phyloP scores from a whole-genome alignment of 2,797 vertebrate genomes.

The Epinephelus coioides region DNA sequence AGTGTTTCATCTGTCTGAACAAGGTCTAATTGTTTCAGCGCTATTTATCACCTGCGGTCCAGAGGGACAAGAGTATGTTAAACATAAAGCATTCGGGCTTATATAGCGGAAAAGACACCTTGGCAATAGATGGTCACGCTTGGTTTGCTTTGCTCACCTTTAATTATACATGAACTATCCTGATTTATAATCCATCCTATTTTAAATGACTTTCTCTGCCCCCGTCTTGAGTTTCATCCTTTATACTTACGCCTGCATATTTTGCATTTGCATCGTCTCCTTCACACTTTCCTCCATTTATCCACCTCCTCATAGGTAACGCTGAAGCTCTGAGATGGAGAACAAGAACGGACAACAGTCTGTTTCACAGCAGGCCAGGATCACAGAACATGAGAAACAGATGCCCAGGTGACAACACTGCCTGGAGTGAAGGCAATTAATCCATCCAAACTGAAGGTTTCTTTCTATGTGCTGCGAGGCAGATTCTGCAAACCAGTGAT shows the following conservation, averaged over 20 bases:
- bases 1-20: too few species aligned
- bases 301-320: slow-evolving; percentile 20
- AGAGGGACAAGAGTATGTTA: background rate
- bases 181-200: slow-evolving; percentile 30
- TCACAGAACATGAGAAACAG: slow-evolving; percentile 55
- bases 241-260: background rate
- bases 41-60: background rate
- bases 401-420: slow-evolving; percentile 66
- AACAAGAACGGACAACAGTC: slow-evolving; percentile 42
- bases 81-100: background rate
- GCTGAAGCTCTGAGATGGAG: slow-evolving; percentile 7
- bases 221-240: slow-evolving; percentile 3
- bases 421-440: slow-evolving; percentile 52
- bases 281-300: background rate
- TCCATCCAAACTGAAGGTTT: slow-evolving; percentile 46
- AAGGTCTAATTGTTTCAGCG: background rate
- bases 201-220: slow-evolving; percentile 10
- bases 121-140: slow-evolving; percentile 46
- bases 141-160: slow-evolving; percentile 37
- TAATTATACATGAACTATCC: slow-evolving; percentile 32
- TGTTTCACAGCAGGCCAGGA: slow-evolving; percentile 54
- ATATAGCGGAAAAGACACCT: slow-evolving; percentile 1
- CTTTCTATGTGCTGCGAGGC: slow-evolving; percentile 32
- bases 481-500: slow-evolving; percentile 55
- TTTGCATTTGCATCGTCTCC: slow-evolving; percentile 20